phyloP scores from a whole-genome alignment of 2,797 vertebrate genomes.

The Leptodactylus fallax region DNA sequence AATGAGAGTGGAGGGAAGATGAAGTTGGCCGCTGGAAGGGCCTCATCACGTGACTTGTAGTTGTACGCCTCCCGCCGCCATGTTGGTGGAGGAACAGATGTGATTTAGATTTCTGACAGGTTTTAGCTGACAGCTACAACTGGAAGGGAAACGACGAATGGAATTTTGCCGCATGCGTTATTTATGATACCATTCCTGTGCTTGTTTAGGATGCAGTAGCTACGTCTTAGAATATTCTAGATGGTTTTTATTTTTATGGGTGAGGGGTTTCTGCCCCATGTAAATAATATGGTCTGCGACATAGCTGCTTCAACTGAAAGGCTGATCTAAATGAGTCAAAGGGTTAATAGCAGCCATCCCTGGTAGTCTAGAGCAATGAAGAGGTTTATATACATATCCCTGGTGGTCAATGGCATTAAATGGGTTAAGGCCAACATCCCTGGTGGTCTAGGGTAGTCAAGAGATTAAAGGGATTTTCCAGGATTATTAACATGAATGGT shows the following conservation, averaged over 20 bases:
- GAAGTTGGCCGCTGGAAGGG: too few species aligned
- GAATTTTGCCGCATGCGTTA: not conserved
- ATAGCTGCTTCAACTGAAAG: too few species aligned
- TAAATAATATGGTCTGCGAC: too few species aligned
- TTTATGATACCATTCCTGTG: not conserved
- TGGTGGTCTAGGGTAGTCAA: too few species aligned
- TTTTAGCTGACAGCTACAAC: not conserved
- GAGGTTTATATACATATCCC: too few species aligned
- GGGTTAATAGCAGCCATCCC: not conserved
- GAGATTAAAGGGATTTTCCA: too few species aligned
- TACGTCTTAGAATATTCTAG: not conserved
- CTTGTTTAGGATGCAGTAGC: not conserved
- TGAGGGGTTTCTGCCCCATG: not conserved
- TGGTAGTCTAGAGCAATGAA: not conserved
- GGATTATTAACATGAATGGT: too few species aligned
- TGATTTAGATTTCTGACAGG: not conserved
- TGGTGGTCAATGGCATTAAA: too few species aligned
- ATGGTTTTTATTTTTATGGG: too few species aligned
- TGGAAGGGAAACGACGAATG: not conserved
- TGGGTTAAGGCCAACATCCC: too few species aligned
- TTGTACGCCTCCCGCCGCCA: not conserved
- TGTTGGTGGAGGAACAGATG: conserved; percentile 29
- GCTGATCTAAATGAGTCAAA: not conserved
- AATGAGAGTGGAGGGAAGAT: conserved; percentile 1
- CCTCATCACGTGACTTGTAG: conserved; percentile 23